Conservation (phyloP, 2,888 invertebrate species). For the Sarcophaga variegata region DNA sequence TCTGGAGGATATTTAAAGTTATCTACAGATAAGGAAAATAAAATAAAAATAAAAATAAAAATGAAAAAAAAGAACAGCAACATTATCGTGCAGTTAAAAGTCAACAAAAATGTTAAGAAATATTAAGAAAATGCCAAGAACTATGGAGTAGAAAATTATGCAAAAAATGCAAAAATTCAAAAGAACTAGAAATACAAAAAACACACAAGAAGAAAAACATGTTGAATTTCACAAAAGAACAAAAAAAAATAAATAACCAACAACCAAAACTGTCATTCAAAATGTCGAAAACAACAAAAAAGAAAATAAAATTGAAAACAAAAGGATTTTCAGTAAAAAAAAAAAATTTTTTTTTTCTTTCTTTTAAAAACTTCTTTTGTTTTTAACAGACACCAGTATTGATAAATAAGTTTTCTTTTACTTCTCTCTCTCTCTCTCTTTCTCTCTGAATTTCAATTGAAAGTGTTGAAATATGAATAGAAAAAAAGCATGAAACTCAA, state of each 20-base stretch:
- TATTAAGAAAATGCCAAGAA: too few relatives aligned
- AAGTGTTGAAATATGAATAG: not conserved
- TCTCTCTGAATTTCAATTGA: too few relatives aligned
- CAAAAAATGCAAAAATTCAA: constrained; percentile 23
- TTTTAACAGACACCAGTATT: constrained; percentile 18
- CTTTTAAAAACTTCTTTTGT: not conserved
- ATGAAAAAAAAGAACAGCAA: constrained; percentile 15
- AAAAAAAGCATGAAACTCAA: not conserved
- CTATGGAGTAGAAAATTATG: too few relatives aligned
- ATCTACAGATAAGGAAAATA: constrained; percentile 55
- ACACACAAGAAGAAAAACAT: too few relatives aligned
- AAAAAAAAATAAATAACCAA: too few relatives aligned
- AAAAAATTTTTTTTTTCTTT: not conserved
- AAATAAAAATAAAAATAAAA: constrained; percentile 20
- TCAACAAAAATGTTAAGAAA: constrained; percentile 22
- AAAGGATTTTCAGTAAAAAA: constrained; percentile 17
- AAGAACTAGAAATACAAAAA: too few relatives aligned
- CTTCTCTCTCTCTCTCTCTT: not conserved
- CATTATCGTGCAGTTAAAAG: constrained; percentile 15
- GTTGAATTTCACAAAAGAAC: too few relatives aligned
- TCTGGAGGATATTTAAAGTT: constrained; percentile 65
- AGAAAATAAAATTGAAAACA: constrained; percentile 5
- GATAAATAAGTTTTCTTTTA: constrained; percentile 13
- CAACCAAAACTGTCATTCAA: constrained; percentile 39
- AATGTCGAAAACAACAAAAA: not conserved